These are phyloP conservation scores for Megalonaias nervosa DNA, from an alignment of 1,140 invertebrate genomes.

Conservation along the genomic window DNA sequence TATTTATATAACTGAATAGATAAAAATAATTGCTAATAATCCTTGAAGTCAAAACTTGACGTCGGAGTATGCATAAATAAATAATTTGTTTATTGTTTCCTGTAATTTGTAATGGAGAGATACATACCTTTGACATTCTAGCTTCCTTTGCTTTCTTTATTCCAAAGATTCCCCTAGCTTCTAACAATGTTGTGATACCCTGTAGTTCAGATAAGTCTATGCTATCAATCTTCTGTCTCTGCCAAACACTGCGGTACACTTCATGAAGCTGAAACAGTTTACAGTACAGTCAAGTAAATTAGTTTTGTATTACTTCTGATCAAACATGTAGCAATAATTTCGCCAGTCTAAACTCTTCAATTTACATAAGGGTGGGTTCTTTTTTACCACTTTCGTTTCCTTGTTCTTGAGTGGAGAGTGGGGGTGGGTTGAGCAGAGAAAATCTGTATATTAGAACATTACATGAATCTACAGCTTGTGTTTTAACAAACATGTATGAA, in stretches of 20 bases:
- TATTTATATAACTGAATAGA: too few species aligned
- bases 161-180: slow-evolving; percentile 84
- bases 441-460: too few species aligned
- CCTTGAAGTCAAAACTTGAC: too few species aligned
- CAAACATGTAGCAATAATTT: neutral
- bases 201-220: slow-evolving; percentile 88
- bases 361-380: neutral
- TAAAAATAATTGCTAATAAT: too few species aligned
- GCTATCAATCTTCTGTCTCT: slow-evolving; percentile 80
- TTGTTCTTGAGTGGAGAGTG: neutral
- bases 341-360: too few species aligned
- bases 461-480: too few species aligned
- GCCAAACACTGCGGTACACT: slow-evolving; percentile 82
- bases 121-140: slow-evolving; percentile 69
- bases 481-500: too few species aligned
- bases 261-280: slow-evolving; percentile 76
- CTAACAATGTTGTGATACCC: slow-evolving; percentile 82
- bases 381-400: neutral
- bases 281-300: slow-evolving; percentile 18
- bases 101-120: neutral
- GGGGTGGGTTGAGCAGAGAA: too few species aligned
- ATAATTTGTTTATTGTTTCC: slow-evolving; percentile 71
- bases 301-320: neutral
- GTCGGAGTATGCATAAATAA: neutral
- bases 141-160: slow-evolving; percentile 76